Percentiles rank a stretch among this genome's conserved stretches.
phyloP scores from a whole-genome alignment of 1,140 invertebrate species.

The Hypsibius dujardini region DNA sequence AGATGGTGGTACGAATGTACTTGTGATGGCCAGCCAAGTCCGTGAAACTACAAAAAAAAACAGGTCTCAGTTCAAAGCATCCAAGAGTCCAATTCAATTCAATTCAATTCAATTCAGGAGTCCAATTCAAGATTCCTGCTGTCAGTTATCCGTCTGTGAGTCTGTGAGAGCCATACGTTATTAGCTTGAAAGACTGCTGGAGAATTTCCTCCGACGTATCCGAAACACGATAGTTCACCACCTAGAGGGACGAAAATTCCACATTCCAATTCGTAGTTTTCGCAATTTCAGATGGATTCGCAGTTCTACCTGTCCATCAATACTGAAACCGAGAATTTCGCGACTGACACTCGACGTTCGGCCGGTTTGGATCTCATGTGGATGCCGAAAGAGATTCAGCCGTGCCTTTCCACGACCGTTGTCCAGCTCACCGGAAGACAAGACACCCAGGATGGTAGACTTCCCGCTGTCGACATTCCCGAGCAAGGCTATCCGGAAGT shows the following conservation, averaged over 20 bases:
- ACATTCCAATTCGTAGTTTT: slow-evolving; percentile 35
- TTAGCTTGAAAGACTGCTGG: slow-evolving; percentile 25
- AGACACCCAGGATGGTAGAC: slow-evolving; percentile 46
- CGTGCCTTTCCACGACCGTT: slow-evolving; percentile 83
- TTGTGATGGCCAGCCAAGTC: slow-evolving; percentile 91
- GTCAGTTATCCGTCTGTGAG: background rate
- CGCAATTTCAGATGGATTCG: background rate
- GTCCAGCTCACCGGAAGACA: slow-evolving; percentile 84
- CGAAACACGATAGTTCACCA: slow-evolving; percentile 72
- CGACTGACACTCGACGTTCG: slow-evolving; percentile 87
- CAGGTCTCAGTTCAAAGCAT: background rate
- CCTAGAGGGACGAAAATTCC: slow-evolving; percentile 38
- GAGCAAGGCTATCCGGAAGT: slow-evolving; percentile 72
- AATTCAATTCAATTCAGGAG: too few relatives aligned
- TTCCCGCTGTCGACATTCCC: slow-evolving; percentile 56
- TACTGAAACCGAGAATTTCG: slow-evolving; percentile 75
- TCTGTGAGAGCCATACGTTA: background rate
- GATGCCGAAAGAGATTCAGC: slow-evolving; percentile 81
- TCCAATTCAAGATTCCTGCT: background rate
- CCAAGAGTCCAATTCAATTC: too few relatives aligned
- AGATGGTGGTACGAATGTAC: slow-evolving; percentile 82
- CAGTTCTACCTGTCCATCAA: slow-evolving; percentile 33
- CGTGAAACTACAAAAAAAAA: slow-evolving; percentile 57
- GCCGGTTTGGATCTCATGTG: slow-evolving; percentile 89
- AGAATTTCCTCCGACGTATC: slow-evolving; percentile 81